Evolutionary conservation across 53 echinoderm and acorn worm genomes (phyloP).

Genomic region (Luidia sarsii): DNA sequence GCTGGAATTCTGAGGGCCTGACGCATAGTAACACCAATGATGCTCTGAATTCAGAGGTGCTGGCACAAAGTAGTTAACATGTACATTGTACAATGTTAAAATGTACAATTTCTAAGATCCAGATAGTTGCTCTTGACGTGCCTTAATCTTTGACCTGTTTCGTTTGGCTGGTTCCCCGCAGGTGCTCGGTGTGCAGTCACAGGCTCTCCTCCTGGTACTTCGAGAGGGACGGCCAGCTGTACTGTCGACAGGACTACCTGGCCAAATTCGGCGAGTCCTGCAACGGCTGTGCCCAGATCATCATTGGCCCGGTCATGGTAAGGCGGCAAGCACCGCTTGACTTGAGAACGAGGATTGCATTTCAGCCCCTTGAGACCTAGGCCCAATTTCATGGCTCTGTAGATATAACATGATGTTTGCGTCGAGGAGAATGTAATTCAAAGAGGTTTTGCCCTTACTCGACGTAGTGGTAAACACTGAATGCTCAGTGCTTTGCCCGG

Average conservation of each 20-base stretch:
- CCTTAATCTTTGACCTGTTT: background rate
- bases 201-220: constrained; percentile 90
- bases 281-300: constrained; percentile 88
- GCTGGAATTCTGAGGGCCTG: too few species aligned
- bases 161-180: constrained; percentile 67
- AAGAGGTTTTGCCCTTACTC: too few species aligned
- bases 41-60: background rate
- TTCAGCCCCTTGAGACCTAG: too few species aligned
- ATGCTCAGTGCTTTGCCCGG: too few species aligned
- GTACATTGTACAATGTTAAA: background rate
- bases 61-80: background rate
- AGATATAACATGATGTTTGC: too few species aligned
- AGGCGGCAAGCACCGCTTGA: too few species aligned
- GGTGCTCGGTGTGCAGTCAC: constrained; percentile 83
- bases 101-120: background rate
- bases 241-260: constrained; percentile 90
- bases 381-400: too few species aligned
- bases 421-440: too few species aligned
- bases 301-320: constrained; percentile 97
- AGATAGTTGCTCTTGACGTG: too few species aligned
- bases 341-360: too few species aligned
- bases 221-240: constrained; percentile 83
- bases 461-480: too few species aligned
- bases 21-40: too few species aligned
- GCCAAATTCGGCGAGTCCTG: constrained; percentile 88